Percentiles rank a stretch among this genome's conserved stretches.
Evolutionary conservation across 2,888 invertebrate genomes (phyloP).

Genomic region (Tolmerus cingulatus): DNA sequence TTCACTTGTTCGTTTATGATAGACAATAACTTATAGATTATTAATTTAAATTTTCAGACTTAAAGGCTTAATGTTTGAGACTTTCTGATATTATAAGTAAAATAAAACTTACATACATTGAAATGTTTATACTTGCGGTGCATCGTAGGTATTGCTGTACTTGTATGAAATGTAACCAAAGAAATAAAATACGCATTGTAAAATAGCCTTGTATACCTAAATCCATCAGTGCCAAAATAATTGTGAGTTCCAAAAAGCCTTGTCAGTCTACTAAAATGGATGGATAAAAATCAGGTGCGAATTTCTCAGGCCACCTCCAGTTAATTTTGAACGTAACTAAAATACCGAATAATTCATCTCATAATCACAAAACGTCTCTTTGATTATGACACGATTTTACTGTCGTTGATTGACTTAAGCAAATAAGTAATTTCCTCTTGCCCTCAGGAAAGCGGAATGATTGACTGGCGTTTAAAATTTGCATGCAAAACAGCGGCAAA

Average conservation of each 20-base stretch:
- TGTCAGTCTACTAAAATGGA: neutral
- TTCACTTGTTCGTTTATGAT: too few species aligned
- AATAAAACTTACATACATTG: too few species aligned
- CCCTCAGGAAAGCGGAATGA: neutral
- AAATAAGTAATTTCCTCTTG: neutral
- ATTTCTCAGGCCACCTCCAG: neutral
- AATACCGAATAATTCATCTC: neutral
- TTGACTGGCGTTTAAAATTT: slow-evolving; percentile 8
- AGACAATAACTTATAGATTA: too few species aligned
- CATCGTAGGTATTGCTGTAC: too few species aligned
- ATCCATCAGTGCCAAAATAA: neutral
- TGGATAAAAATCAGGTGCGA: neutral
- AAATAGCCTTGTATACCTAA: neutral
- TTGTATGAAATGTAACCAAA: too few species aligned
- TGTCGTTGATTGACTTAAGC: neutral
- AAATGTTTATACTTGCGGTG: too few species aligned
- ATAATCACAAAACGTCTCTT: neutral
- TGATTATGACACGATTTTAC: neutral
- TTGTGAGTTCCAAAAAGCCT: neutral
- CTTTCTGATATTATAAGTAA: too few species aligned
- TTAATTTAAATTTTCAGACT: too few species aligned
- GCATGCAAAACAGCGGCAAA: neutral
- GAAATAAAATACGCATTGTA: neutral
- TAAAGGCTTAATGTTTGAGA: too few species aligned
- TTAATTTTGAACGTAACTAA: neutral